Conservation (phyloP, 2,888 invertebrate species). For the Lepidocyrtinus sp. region DNA sequence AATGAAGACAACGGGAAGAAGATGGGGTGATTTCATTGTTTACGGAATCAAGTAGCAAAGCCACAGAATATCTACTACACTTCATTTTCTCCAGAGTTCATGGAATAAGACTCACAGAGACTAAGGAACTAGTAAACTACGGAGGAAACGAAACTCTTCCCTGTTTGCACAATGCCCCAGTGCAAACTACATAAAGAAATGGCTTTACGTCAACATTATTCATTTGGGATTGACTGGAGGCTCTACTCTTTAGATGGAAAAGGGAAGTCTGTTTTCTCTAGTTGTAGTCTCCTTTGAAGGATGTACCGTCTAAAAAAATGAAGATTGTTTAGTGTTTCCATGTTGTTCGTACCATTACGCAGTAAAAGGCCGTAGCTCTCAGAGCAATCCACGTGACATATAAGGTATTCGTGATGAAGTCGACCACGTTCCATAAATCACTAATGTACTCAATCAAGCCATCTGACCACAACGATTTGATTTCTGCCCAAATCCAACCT, state of each 20-base stretch:
- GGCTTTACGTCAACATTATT: neutral
- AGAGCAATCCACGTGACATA: constrained; percentile 84
- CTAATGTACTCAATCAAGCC: constrained; percentile 90
- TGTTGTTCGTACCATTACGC: constrained; percentile 60
- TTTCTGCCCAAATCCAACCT: constrained; percentile 94
- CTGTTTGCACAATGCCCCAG: neutral
- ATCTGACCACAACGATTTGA: constrained; percentile 89
- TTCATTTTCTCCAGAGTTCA: neutral
- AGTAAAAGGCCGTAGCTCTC: constrained; percentile 77
- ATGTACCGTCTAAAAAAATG: neutral
- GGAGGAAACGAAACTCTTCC: neutral
- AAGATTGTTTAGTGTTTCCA: neutral
- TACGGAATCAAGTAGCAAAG: neutral
- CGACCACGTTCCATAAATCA: constrained; percentile 98
- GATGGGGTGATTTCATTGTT: neutral
- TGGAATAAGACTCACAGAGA: neutral
- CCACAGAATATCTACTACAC: neutral
- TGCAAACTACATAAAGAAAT: neutral
- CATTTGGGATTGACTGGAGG: neutral
- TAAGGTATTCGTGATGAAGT: constrained; percentile 90
- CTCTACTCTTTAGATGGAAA: neutral
- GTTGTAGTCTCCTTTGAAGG: neutral
- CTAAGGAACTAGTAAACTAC: neutral
- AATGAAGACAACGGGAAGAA: neutral
- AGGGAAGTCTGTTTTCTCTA: neutral